Conservation (phyloP, 2,888 invertebrate genomes). For the Trissoscelio sp. region DNA sequence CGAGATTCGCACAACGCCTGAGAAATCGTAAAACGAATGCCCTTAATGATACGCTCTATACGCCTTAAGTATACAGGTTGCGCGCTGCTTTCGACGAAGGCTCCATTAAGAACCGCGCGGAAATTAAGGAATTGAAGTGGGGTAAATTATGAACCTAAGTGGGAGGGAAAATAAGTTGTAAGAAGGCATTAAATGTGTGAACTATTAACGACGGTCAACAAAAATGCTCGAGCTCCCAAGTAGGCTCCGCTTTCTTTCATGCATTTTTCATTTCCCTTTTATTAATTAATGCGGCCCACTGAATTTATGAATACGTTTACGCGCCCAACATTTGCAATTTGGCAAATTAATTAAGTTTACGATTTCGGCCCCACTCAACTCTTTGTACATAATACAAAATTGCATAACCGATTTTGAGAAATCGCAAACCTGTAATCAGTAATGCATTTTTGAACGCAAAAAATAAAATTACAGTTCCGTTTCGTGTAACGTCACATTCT, state of each 20-base stretch:
- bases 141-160: conserved; percentile 46
- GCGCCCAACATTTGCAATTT: background rate
- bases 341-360: background rate
- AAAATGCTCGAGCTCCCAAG: no score
- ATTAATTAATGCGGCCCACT: no score
- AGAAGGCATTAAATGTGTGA: conserved; percentile 34
- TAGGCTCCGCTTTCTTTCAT: no score
- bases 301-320: no score
- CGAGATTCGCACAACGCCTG: conserved; percentile 55
- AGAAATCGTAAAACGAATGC: conserved; percentile 74
- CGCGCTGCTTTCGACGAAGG: conserved; percentile 68
- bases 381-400: no score
- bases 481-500: conserved; percentile 39
- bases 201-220: conserved; percentile 13
- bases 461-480: conserved; percentile 36
- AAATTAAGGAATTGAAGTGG: conserved; percentile 71
- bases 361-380: no score
- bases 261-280: no score
- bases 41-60: conserved; percentile 73
- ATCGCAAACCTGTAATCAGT: conserved; percentile 40
- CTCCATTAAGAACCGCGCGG: conserved; percentile 59
- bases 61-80: conserved; percentile 68
- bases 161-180: conserved; percentile 40
- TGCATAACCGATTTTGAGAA: conserved; percentile 34
- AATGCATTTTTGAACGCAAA: conserved; percentile 14